Conservation (phyloP, 2,113 vertebrate species). For the Eira barbara region DNA sequence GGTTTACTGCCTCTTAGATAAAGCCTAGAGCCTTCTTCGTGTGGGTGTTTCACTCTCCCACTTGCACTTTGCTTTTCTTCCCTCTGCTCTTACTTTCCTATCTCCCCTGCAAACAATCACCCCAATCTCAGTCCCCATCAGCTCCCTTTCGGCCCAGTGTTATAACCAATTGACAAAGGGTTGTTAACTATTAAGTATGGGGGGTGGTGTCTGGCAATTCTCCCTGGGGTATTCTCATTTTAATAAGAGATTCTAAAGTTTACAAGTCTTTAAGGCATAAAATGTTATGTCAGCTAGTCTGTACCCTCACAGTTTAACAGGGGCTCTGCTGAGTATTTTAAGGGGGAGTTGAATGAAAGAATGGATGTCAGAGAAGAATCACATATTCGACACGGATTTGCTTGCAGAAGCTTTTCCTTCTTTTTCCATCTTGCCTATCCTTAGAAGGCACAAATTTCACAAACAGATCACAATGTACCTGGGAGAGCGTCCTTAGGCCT, state of each 20-base stretch:
- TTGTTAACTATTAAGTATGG: neutral
- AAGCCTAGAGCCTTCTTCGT: neutral
- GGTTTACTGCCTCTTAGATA: neutral
- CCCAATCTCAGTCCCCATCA: neutral
- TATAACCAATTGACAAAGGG: neutral
- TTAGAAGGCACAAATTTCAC: neutral
- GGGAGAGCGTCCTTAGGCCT: neutral
- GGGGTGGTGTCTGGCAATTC: neutral
- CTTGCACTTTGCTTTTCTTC: neutral
- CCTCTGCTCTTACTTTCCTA: neutral
- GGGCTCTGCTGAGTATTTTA: neutral
- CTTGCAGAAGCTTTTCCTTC: neutral
- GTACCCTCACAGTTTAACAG: neutral
- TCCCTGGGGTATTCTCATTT: neutral
- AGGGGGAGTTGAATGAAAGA: neutral
- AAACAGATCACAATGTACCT: neutral
- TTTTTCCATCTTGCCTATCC: neutral
- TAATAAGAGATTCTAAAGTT: conserved; percentile 11
- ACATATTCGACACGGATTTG: neutral
- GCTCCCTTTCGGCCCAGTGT: neutral
- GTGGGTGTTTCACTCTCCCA: neutral
- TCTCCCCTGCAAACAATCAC: neutral
- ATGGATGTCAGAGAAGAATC: conserved; percentile 33
- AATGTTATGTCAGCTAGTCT: neutral
- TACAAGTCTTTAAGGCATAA: conserved; percentile 13